Base-by-base conservation (phyloP, 2,888 invertebrate species). In the Idaea straminata region DNA sequence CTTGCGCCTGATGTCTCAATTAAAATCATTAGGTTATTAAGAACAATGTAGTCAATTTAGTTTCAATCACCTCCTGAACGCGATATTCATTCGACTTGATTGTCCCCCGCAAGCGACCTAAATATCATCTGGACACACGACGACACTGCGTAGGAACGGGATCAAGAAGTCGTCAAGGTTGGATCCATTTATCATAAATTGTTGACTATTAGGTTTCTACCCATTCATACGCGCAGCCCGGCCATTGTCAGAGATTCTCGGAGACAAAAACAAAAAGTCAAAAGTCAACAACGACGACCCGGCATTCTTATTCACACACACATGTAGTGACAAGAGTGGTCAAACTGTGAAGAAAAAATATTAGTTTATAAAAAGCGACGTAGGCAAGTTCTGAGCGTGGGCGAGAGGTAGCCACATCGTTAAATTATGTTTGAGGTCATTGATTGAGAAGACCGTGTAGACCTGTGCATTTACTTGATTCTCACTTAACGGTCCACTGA, bases 121-220 rank as follows among this genome's bases (percentile, higher is more conserved):
- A 85, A 89, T 89, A 88, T 77, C 81, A 83, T 74, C 81, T 80
- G 77, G 81, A 82, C 83, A 85, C 76, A 85, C 76, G 47, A 78
- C 82, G 83, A 88, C 85, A 87, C 81, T 77, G 86, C 86, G 86
- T 87, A 90, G 85, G 85, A 82, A 86, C 86, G 86, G 82, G 86
- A 90, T 87, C 89, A 89, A 89, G 88, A 88, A 83, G 88, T 85
- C 83, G 84, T 78, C 91, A 92, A 92, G 92, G 92, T 81, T 88
- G 82, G 84, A 91, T 90, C 87, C 83, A 91, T 92, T 91, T 89
- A 80, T 84, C 83, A 87, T 83, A 81, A 86, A 85, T 87, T 86
- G 87, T 83, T 82, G 80, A 77, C 82, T 81, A 78, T 79, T 73
- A 72, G 70, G 67, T 71, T 71, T 66, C 72, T 66, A 69, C 66